Evolutionary conservation across 92 coral and sea anemone genomes (phyloP).

Genomic region (Paramuricea clavata): DNA sequence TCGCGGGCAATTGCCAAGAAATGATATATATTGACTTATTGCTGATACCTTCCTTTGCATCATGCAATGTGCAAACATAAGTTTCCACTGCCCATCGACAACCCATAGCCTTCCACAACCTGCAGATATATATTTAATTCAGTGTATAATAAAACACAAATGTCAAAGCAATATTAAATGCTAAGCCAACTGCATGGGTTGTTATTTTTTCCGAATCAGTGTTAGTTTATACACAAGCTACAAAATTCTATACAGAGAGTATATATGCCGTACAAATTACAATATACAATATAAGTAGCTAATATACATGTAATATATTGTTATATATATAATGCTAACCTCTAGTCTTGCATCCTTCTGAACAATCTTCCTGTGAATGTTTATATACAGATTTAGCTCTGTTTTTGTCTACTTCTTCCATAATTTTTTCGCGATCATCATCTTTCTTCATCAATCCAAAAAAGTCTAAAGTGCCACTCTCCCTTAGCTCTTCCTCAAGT

Average conservation of each 20-base stretch:
- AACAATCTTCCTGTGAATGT: slow-evolving; percentile 58
- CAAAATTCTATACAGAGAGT: background rate
- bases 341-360: slow-evolving; percentile 43
- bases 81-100: slow-evolving; percentile 33
- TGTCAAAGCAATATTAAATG: no score
- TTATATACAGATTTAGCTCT: slow-evolving; percentile 49
- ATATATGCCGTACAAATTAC: no score
- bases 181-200: no score
- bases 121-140: no score
- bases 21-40: no score
- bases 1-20: no score
- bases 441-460: slow-evolving; percentile 54
- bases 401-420: slow-evolving; percentile 44
- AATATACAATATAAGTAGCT: no score
- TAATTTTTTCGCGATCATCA: slow-evolving; percentile 56
- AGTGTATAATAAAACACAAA: no score
- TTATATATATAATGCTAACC: no score
- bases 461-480: slow-evolving; percentile 37
- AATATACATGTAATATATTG: no score
- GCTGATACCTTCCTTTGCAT: slow-evolving; percentile 52
- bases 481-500: background rate
- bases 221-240: background rate
- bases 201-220: no score
- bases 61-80: slow-evolving; percentile 47
- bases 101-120: slow-evolving; percentile 51